Evolutionary conservation across 1,140 invertebrate species (phyloP).

Genomic region (Drosophila bipectinata): DNA sequence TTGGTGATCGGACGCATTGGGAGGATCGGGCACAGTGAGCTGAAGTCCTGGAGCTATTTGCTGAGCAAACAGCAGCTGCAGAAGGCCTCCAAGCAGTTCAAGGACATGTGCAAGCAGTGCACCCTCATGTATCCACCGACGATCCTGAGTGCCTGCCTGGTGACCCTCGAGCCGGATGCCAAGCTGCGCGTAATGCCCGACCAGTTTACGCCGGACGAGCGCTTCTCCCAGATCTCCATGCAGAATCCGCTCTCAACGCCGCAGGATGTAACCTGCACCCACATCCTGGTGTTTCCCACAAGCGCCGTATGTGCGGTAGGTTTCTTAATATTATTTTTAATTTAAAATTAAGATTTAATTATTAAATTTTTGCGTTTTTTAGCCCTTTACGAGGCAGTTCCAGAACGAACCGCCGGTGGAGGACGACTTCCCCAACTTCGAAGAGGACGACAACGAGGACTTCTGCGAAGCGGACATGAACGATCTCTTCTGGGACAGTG

Average conservation of each 20-base stretch:
- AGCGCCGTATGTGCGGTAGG: conserved; percentile 96
- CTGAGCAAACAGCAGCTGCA: conserved; percentile 95
- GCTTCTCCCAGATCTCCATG: conserved; percentile 93
- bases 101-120: conserved; percentile 96
- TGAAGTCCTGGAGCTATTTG: conserved; percentile 98
- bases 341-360: conserved; percentile 4
- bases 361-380: conserved; percentile 46
- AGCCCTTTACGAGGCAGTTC: conserved; percentile 94
- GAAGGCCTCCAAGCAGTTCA: conserved; percentile 93
- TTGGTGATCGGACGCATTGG: conserved; percentile 98
- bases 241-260: conserved; percentile 94
- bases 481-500: conserved; percentile 72
- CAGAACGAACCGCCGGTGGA: conserved; percentile 87
- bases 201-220: conserved; percentile 95
- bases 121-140: conserved; percentile 93
- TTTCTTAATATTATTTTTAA: neutral
- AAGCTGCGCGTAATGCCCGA: conserved; percentile 97
- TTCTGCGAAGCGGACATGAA: conserved; percentile 75
- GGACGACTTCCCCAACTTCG: conserved; percentile 76
- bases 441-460: conserved; percentile 79
- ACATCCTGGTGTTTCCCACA: conserved; percentile 99
- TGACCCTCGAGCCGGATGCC: conserved; percentile 98
- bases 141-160: conserved; percentile 98
- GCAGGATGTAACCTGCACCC: conserved; percentile 97
- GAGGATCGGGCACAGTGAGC: conserved; percentile 97